Evolutionary conservation across 2,113 vertebrate species (phyloP).

Genomic region (Mixornis gularis): DNA sequence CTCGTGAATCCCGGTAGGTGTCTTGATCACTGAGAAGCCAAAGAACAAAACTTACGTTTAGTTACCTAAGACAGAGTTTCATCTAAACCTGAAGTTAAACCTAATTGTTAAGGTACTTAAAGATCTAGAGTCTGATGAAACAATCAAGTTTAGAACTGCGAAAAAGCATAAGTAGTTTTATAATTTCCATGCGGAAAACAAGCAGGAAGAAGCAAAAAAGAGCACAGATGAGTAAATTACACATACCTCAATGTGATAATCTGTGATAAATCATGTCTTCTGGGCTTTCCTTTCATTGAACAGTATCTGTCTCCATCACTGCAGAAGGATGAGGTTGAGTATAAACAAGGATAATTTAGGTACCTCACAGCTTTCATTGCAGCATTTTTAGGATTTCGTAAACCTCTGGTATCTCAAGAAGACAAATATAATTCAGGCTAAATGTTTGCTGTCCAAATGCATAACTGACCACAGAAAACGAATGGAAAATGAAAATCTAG

Average conservation of each 20-base stretch:
- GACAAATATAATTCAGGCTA: background rate
- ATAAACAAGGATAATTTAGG: background rate
- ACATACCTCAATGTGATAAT: background rate
- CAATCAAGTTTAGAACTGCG: background rate
- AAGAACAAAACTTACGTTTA: background rate
- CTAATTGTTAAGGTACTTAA: background rate
- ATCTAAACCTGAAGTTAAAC: background rate
- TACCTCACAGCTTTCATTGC: background rate
- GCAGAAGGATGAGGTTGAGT: background rate
- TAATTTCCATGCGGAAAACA: background rate
- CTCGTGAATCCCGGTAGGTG: fast-evolving
- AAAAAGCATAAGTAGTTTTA: background rate
- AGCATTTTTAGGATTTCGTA: background rate
- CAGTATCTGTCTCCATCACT: background rate
- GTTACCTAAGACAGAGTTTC: background rate
- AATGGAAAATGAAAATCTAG: background rate
- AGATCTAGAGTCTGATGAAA: background rate
- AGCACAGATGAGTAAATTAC: background rate
- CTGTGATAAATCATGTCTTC: background rate
- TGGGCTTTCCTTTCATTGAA: background rate
- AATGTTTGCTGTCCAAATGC: background rate
- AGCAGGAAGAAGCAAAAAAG: background rate
- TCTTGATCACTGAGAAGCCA: background rate
- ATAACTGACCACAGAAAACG: background rate
- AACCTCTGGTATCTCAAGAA: background rate